Base-by-base conservation (phyloP, 2,113 vertebrate genomes). In the Orientallactaga bullata region DNA sequence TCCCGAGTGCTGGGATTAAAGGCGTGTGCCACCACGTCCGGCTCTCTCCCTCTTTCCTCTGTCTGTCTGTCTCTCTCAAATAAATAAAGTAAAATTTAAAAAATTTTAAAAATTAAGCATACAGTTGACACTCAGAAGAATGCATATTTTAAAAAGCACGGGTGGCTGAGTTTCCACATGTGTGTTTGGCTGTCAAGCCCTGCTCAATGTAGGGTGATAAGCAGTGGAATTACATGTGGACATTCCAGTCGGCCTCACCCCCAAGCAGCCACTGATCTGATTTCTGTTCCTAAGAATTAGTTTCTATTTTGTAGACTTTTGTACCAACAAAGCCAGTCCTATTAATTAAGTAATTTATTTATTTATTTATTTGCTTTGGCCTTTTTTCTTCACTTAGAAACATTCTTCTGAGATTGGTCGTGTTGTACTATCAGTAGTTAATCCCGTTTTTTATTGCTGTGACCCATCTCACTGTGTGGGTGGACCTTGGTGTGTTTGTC, bases 161-260 rank as follows among this genome's bases (percentile, higher is more conserved):
- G 8, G 60, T 18, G 20, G 55, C 0, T 24, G 58, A 15, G 6
- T 69, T 51, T 9, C 8, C 23, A 5, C 9, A 1, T 0, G 0
- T 35, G 32, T 28, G 78, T 17, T 35, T 10, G 8, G 26, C 30
- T 26, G 23, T 20, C 12, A 39, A 51, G 20, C 39, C 2, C 5
- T 55, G n/a, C 4, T n/a, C 83, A 37, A 21, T 28, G 30, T 10
- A 1, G 47, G 39, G 4, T 71, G 65, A n/a, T 16, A 24, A 10
- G 58, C 60, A 15, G 85, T 11, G 35, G 35, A 2, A 7, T 30
- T 6, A 0, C 55, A 2, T 3, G 10, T 18, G 30, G 3, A 78
- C 9, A 28, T 7, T 35, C 78, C 81, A 3, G 26, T 39, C 15
- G 9, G 39, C 26, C 37, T 17, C 21, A 1, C 23, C 26, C 37